phyloP scores from a whole-genome alignment of 2,113 vertebrate species.

The Apodemus sylvaticus region DNA sequence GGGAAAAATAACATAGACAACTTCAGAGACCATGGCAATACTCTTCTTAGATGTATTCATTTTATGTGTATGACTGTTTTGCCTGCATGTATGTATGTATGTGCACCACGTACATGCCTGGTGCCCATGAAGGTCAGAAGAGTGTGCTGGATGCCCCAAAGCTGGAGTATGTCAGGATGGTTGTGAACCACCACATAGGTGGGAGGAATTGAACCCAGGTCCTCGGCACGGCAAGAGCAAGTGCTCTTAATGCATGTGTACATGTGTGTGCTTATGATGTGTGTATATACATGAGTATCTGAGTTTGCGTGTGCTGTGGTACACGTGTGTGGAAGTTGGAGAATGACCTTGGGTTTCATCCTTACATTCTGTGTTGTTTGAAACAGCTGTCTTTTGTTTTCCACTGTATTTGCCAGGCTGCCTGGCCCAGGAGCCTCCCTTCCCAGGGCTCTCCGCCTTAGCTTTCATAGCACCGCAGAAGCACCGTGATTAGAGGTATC shows the following conservation, averaged over 20 bases:
- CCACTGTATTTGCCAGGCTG: no score
- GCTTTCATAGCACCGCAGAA: background rate
- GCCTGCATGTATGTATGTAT: background rate
- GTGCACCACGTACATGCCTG: background rate
- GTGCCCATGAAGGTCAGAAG: background rate
- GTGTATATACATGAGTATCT: background rate
- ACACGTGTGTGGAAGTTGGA: background rate
- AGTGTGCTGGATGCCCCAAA: background rate
- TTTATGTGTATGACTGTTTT: background rate
- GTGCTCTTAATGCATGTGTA: background rate
- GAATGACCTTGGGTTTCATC: background rate
- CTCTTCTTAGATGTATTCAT: background rate
- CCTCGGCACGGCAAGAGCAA: background rate
- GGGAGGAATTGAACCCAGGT: background rate
- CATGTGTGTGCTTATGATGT: background rate
- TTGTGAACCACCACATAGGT: no score
- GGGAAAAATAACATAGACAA: fast-evolving
- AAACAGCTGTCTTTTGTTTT: background rate
- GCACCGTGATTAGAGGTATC: no score
- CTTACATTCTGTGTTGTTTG: background rate
- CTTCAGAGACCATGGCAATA: background rate
- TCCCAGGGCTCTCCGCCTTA: background rate
- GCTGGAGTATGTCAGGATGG: background rate
- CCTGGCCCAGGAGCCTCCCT: background rate
- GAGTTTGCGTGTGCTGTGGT: background rate